phyloP scores from a whole-genome alignment of 2,797 vertebrate species.

The Phoebastria nigripes region DNA sequence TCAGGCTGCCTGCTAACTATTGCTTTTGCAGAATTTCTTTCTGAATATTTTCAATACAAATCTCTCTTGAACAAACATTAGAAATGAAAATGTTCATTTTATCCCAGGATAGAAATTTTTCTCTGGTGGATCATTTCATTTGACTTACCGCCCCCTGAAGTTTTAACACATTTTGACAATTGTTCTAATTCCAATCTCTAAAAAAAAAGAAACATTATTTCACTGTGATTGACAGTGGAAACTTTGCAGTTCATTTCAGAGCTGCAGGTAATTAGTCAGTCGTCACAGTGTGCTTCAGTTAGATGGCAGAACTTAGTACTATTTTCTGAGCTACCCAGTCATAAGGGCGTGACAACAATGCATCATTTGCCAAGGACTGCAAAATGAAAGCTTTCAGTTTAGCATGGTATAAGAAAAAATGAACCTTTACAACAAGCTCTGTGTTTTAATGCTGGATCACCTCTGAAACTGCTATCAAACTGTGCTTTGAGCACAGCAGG shows the following conservation, averaged over 20 bases:
- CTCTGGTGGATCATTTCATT: constrained; percentile 33
- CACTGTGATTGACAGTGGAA: constrained; percentile 18
- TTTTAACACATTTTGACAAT: constrained; percentile 54
- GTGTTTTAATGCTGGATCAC: constrained; percentile 20
- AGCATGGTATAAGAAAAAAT: background rate
- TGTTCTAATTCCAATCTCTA: background rate
- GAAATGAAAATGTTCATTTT: constrained; percentile 50
- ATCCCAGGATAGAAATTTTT: constrained; percentile 20
- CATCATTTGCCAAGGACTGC: background rate
- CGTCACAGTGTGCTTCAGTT: constrained; percentile 8
- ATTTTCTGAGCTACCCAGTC: background rate
- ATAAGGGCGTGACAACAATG: background rate
- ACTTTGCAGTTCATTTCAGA: constrained; percentile 22
- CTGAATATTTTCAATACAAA: constrained; percentile 12
- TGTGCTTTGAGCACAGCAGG: constrained; percentile 77
- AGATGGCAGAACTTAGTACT: background rate
- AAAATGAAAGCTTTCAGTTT: background rate
- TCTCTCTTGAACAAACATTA: background rate
- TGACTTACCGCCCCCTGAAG: constrained; percentile 17
- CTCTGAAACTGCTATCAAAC: constrained; percentile 60
- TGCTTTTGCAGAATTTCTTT: background rate
- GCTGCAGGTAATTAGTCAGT: constrained; percentile 49
- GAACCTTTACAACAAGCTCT: background rate
- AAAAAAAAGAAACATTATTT: background rate
- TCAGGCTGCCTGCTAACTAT: background rate